Base-by-base conservation (phyloP, 2,797 vertebrate species). In the Cryptoblepharus egeriae region DNA sequence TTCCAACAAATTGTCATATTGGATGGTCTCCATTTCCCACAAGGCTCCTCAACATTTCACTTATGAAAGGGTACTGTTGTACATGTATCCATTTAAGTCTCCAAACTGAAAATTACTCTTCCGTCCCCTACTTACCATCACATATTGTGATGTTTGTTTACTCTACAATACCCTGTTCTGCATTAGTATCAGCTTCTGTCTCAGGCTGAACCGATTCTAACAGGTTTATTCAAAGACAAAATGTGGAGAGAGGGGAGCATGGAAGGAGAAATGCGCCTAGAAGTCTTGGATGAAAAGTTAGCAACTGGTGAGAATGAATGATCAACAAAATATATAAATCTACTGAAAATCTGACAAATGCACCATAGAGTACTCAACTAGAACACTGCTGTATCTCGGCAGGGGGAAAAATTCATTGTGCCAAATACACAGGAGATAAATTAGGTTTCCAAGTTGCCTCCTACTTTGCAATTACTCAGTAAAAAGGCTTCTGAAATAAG, bases 381-480 rank as follows among this genome's bases (percentile, higher is more conserved):
- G 16, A 73, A 64, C 35, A 42, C 26, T 63, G 4, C 3, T 5
- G 4, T 35, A 80, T 80, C 22, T 52, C 35, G 28, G 32, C 28
- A 24, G 32, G 52, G 42, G 49, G 26, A 55, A 20, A 64, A 55
- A 37, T 45, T 30, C 24, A 49, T 72, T 73, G 63, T 52, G 39
- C n/a, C 68, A 32, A 35, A 80, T 52, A 64, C 28, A 24, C 22
- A 64, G 42, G 60, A 67, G 32, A 26, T 8, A 1, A 60, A 49
- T 72, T 52, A 35, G 72, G 45, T 71, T 35, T 32, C 61, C 67
- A 45, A 32, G 13, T 39, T 26, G 71, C 37, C n/a, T 49, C 13
- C 52, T 60, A 37, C 45, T 74, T 71, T 60, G 52, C 20, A 28
- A 75, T 81, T 81, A 57, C 72, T 75, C 80, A 58, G 72, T n/a